These are phyloP conservation scores for Falco columbarius DNA, from an alignment of 2,797 vertebrate species.

Conservation along the genomic window DNA sequence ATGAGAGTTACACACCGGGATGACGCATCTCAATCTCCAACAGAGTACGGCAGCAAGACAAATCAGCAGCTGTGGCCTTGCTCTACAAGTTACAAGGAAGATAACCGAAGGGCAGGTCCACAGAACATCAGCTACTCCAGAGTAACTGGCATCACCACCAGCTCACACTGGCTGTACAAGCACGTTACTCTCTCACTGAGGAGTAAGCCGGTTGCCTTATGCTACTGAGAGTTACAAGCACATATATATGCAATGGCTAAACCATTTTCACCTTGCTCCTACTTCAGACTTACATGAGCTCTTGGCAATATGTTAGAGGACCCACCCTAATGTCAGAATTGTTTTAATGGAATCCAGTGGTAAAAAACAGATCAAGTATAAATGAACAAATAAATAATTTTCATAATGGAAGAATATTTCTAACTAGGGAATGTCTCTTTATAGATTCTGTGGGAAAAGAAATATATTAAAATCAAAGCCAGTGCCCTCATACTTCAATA, in stretches of 20 bases:
- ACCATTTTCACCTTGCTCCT: not conserved
- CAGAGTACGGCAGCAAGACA: not conserved
- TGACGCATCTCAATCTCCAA: rapidly evolving
- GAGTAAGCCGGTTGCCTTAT: not conserved
- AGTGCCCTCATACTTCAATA: not conserved
- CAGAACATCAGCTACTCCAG: not conserved
- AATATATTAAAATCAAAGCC: not conserved
- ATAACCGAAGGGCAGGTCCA: not conserved
- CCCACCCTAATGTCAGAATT: not conserved
- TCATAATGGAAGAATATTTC: not conserved
- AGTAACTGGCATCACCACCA: rapidly evolving
- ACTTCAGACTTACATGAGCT: not conserved
- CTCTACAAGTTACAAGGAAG: not conserved
- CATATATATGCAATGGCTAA: not conserved
- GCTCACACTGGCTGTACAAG: rapidly evolving
- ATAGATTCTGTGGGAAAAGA: not conserved
- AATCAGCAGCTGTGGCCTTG: not conserved
- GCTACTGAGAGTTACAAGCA: not conserved
- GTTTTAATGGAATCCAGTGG: not conserved
- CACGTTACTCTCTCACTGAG: rapidly evolving
- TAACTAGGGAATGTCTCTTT: not conserved
- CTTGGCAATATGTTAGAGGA: not conserved
- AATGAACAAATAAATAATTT: not conserved
- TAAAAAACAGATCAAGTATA: not conserved
- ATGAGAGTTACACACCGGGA: rapidly evolving